Evolutionary conservation across 2,888 invertebrate genomes (phyloP).

Genomic region (Heterodera filipjevi): DNA sequence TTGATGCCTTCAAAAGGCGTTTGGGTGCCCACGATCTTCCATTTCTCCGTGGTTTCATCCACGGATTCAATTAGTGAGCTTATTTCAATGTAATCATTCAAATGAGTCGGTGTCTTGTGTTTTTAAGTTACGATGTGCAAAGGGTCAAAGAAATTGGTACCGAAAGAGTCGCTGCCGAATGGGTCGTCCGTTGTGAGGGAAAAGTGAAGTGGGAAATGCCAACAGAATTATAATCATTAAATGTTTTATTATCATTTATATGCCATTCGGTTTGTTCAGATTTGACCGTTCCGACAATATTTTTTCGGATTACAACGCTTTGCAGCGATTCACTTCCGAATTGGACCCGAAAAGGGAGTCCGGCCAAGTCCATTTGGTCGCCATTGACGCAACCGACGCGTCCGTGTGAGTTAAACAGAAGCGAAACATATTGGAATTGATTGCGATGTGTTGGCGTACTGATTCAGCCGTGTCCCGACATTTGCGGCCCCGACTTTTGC

Average conservation of each 20-base stretch:
- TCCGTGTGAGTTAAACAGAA: background rate
- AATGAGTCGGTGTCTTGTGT: background rate
- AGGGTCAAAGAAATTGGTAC: background rate
- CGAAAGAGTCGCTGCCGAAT: constrained; percentile 8
- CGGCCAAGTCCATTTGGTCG: background rate
- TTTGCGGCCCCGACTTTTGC: no score
- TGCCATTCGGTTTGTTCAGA: background rate
- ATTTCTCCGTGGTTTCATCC: constrained; percentile 6
- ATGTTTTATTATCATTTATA: no score
- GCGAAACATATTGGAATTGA: no score
- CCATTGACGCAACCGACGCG: background rate
- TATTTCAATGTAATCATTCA: background rate
- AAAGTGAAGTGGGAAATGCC: constrained; percentile 9
- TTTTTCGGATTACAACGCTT: constrained; percentile 1
- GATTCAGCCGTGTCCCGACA: no score
- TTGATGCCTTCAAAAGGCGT: background rate
- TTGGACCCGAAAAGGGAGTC: constrained; percentile 15
- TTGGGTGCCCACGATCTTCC: constrained; percentile 5
- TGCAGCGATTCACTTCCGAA: constrained; percentile 13
- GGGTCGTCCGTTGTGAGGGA: constrained; percentile 7
- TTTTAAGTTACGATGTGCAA: background rate
- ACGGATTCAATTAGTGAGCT: constrained; percentile 11
- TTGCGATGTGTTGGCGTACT: no score
- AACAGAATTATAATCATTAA: background rate
- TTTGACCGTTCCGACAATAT: background rate